Base-by-base conservation (phyloP, 2,888 invertebrate genomes). In the Aleiodes testaceus region DNA sequence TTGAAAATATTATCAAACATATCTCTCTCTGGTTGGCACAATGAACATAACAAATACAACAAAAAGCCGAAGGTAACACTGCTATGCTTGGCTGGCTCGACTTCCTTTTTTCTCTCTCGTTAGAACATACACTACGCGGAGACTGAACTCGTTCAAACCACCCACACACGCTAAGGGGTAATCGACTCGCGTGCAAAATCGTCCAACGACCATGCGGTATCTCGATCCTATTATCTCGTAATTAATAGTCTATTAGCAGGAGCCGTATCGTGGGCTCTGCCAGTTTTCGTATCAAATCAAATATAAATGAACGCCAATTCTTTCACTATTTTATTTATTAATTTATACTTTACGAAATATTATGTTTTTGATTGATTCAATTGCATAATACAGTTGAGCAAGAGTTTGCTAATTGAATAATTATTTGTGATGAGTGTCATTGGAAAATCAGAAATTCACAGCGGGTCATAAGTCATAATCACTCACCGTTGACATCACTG, bases 391-490 rank as follows among this genome's bases (percentile, higher is more conserved):
- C n/a, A 55, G 47, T 9, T 12, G 5, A 14, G 47, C 63, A 50
- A 18, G 22, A 64, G 20, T 30, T 12, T 12, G 36, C 77, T 76
- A 70, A 75, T 77, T 77, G 14, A 47, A 69, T 69, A 14, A 63
- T 44, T 69, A 44, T 52, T 64, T 70, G 20, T 16, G 47, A 78
- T 74, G 77, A 77, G 75, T 78, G 75, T 77, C 78, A 79, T 75
- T 74, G 78, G 78, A 79, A 82, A 59, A 85, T 85, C 79, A 81
- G 75, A 79, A 81, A 84, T 84, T 83, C 84, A 80, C 79, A 77
- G 77, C 78, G 78, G 77, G 72, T 79, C 74, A 73, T 72, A 74
- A 78, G 81, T 84, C 82, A 84, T 84, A 84, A 83, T 79, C 81
- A 81, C 84, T 83, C 82, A 84, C 82, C 79, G 84, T 81, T 82